phyloP scores from a whole-genome alignment of 2,797 vertebrate genomes.

The Sciurus vulgaris region DNA sequence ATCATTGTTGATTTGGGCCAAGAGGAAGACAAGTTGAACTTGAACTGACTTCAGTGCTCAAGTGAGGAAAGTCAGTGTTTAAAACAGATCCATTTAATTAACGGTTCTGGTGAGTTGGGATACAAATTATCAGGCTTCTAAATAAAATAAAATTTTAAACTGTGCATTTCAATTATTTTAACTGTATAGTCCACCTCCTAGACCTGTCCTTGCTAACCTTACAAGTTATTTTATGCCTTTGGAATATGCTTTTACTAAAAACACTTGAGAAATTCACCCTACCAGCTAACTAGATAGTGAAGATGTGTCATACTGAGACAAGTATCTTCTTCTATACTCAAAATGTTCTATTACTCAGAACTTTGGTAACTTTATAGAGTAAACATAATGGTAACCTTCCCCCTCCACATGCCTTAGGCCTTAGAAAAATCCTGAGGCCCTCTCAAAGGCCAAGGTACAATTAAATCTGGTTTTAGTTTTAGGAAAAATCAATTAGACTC shows the following conservation, averaged over 20 bases:
- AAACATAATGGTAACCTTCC: not conserved
- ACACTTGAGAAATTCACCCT: not conserved
- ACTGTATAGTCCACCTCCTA: not conserved
- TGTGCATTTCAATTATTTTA: constrained; percentile 63
- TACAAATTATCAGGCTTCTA: constrained; percentile 40
- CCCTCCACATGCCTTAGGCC: not conserved
- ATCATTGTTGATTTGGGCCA: not conserved
- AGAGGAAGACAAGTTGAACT: not conserved
- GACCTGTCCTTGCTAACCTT: not conserved
- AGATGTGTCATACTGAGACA: not conserved
- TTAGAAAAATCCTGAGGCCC: not conserved
- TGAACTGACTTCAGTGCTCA: not conserved
- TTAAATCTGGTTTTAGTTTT: constrained; percentile 31
- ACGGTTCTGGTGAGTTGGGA: not conserved
- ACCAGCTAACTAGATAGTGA: not conserved
- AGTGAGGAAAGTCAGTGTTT: not conserved
- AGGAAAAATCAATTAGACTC: constrained; percentile 31
- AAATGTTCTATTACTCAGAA: not conserved
- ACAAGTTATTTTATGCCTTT: constrained; percentile 8
- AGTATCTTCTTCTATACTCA: not conserved
- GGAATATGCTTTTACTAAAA: constrained; percentile 5
- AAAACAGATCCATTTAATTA: constrained; percentile 50
- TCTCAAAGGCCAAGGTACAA: not conserved
- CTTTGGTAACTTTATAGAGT: not conserved
- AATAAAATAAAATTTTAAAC: constrained; percentile 59